Percentiles rank a stretch among this genome's conserved stretches.
Evolutionary conservation across 1,140 invertebrate genomes (phyloP).

Genomic region (Drosophila mauritiana): DNA sequence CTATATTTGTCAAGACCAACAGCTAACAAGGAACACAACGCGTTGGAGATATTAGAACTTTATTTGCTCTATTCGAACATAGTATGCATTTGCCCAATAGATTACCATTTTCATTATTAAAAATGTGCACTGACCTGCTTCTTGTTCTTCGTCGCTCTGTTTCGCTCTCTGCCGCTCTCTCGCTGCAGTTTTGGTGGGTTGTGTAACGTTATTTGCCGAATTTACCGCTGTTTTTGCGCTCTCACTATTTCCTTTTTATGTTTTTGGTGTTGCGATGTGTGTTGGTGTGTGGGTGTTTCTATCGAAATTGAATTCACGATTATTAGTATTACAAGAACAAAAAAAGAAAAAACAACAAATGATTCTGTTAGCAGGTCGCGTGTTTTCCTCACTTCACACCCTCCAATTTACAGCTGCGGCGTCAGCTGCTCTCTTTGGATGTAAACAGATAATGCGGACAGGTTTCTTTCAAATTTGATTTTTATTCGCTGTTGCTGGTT

Average conservation of each 20-base stretch:
- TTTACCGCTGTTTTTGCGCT: conserved; percentile 31
- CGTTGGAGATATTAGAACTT: too few species aligned
- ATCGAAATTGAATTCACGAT: conserved; percentile 3
- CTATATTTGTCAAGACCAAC: not conserved
- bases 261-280: conserved; percentile 2
- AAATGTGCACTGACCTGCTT: conserved; percentile 43
- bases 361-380: conserved; percentile 28
- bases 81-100: not conserved
- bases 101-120: conserved; percentile 6
- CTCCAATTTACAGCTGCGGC: conserved; percentile 27
- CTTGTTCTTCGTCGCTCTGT: conserved; percentile 7
- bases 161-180: conserved; percentile 12
- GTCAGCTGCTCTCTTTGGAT: conserved; percentile 27
- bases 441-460: conserved; percentile 47
- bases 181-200: conserved; percentile 30
- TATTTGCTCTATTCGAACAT: too few species aligned
- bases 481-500: conserved; percentile 13
- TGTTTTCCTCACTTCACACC: conserved; percentile 38
- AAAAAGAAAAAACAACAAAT: conserved; percentile 28
- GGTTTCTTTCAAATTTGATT: conserved; percentile 5
- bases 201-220: conserved; percentile 26
- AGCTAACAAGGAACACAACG: too few species aligned
- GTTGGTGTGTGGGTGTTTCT: conserved; percentile 14
- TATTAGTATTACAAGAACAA: conserved; percentile 27
- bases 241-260: conserved; percentile 8